phyloP scores from a whole-genome alignment of 2,888 invertebrate species.

The Atethmia centrago region DNA sequence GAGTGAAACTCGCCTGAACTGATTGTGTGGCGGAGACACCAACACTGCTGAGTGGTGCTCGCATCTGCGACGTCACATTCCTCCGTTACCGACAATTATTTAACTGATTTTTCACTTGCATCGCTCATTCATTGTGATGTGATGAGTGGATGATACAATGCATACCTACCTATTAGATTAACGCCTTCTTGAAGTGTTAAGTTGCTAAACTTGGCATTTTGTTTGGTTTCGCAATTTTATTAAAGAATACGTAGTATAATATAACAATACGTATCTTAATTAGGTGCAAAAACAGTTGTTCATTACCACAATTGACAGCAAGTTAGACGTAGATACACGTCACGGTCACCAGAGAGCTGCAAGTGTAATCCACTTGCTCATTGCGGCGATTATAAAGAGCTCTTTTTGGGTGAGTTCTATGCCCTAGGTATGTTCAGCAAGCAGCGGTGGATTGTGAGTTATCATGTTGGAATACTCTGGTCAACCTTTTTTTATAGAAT shows the following conservation, averaged over 20 bases:
- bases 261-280: background rate
- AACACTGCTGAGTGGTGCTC: conserved; percentile 51
- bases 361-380: conserved; percentile 33
- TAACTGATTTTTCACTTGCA: conserved; percentile 73
- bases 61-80: conserved; percentile 82
- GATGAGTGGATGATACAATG: conserved; percentile 56
- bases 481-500: background rate
- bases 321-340: conserved; percentile 13
- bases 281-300: background rate
- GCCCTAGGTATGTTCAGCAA: background rate
- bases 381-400: conserved; percentile 10
- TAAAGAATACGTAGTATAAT: background rate
- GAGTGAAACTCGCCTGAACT: conserved; percentile 89
- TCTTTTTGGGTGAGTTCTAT: conserved; percentile 15
- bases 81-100: conserved; percentile 79
- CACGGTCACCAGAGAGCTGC: conserved; percentile 22
- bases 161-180: conserved; percentile 51
- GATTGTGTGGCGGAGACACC: conserved; percentile 79
- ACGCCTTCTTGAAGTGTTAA: conserved; percentile 33
- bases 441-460: background rate
- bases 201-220: conserved; percentile 10
- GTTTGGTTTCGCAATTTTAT: conserved; percentile 12
- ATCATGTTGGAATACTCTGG: background rate
- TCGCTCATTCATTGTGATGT: conserved; percentile 65
- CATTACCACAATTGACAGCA: conserved; percentile 3